Percentiles rank a stretch among this genome's conserved stretches.
These are phyloP conservation scores for Peromyscus eremicus DNA, from an alignment of 2,797 vertebrate species.

Conservation along the genomic window DNA sequence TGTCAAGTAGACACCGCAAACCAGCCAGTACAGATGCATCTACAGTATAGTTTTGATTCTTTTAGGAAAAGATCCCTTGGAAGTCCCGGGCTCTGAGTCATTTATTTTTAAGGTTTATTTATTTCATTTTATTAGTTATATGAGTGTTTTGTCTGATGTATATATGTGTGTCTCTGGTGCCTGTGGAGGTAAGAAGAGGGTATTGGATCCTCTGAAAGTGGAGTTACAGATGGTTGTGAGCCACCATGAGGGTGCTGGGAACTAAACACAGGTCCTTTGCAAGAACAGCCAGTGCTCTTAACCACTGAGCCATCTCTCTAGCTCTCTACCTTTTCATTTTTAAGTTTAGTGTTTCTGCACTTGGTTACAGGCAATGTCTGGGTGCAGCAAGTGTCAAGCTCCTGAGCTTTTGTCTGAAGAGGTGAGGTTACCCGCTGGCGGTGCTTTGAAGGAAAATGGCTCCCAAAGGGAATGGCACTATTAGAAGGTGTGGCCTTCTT, in stretches of 20 bases:
- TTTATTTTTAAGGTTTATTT: background rate
- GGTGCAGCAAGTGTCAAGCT: background rate
- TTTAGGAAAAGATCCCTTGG: background rate
- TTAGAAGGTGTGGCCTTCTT: background rate
- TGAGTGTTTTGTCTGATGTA: background rate
- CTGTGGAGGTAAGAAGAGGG: background rate
- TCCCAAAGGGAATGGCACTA: background rate
- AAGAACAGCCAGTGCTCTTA: background rate
- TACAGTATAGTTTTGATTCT: background rate
- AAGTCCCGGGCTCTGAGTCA: background rate
- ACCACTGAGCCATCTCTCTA: background rate
- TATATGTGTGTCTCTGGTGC: background rate
- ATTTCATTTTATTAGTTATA: background rate
- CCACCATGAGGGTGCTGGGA: background rate
- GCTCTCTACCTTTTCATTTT: background rate
- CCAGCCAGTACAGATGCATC: background rate
- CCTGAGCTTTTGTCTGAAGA: slow-evolving; percentile 3
- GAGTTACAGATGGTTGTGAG: background rate
- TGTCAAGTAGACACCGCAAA: background rate
- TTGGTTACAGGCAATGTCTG: background rate
- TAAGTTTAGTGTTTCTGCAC: background rate
- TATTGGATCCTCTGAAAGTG: background rate
- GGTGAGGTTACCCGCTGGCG: background rate
- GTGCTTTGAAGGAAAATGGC: background rate
- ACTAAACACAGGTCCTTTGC: background rate